Conservation (phyloP, 2,113 vertebrate genomes). For the Capreolus pygargus region DNA sequence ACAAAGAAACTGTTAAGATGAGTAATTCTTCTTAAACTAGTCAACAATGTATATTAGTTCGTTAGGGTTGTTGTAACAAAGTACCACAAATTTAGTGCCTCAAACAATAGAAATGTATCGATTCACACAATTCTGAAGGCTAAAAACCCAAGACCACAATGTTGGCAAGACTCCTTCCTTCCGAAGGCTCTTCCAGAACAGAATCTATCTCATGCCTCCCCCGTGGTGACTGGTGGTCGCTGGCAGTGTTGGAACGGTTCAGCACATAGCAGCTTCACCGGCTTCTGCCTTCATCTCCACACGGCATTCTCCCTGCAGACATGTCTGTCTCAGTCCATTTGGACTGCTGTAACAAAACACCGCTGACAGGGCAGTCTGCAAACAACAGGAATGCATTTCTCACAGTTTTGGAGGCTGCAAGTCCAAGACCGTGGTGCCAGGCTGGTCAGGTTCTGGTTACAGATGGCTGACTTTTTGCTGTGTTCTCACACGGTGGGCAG, state of each 20-base stretch:
- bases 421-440: neutral
- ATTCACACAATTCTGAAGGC: neutral
- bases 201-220: neutral
- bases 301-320: neutral
- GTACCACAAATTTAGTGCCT: neutral
- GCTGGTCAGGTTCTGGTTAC: neutral
- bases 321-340: neutral
- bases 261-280: rapidly evolving
- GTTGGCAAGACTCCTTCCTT: neutral
- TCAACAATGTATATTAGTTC: neutral
- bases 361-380: neutral
- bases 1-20: neutral
- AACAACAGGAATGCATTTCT: no score
- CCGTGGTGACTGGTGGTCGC: rapidly evolving
- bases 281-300: neutral
- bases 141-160: neutral
- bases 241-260: rapidly evolving
- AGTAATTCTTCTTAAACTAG: neutral
- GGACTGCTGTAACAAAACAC: neutral
- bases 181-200: neutral
- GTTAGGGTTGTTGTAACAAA: neutral
- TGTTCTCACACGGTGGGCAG: neutral
- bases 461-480: neutral
- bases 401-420: neutral
- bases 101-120: neutral